Evolutionary conservation across 2,888 invertebrate genomes (phyloP).

Genomic region (Rhogogaster chlorosoma): DNA sequence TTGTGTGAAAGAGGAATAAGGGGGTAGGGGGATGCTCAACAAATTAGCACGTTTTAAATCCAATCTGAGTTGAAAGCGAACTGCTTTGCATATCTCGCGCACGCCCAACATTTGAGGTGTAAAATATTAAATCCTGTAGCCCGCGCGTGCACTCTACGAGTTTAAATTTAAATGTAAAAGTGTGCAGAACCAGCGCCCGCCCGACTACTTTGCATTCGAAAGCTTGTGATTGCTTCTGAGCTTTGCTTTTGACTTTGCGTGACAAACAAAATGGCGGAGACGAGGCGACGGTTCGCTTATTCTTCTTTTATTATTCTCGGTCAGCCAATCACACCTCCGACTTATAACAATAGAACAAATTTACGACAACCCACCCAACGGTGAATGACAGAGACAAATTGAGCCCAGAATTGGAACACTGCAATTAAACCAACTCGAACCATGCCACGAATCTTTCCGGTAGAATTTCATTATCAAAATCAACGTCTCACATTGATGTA

Average conservation of each 20-base stretch:
- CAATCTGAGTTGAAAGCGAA: constrained; percentile 73
- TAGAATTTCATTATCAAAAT: background rate
- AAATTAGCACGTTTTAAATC: constrained; percentile 78
- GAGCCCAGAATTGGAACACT: background rate
- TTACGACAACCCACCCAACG: background rate
- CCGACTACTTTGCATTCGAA: constrained; percentile 78
- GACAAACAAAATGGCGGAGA: constrained; percentile 29
- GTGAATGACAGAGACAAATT: constrained; percentile 25
- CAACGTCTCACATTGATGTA: background rate
- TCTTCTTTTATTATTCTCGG: background rate
- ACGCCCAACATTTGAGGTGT: constrained; percentile 76
- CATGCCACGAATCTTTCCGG: background rate
- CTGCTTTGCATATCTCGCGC: constrained; percentile 73
- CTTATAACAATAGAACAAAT: constrained; percentile 8
- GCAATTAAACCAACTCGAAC: background rate
- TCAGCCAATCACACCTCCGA: background rate
- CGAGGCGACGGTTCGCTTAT: background rate
- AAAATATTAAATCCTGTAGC: constrained; percentile 76
- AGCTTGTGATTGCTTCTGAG: constrained; percentile 78
- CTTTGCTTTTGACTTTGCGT: constrained; percentile 75
- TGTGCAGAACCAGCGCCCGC: constrained; percentile 67
- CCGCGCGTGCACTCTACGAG: constrained; percentile 75
- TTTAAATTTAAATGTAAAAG: constrained; percentile 78
- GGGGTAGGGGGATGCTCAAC: constrained; percentile 68
- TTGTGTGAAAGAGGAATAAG: constrained; percentile 55